Percentiles rank a stretch among this genome's conserved stretches.
These are phyloP conservation scores for Periophthalmus magnuspinnatus DNA, from an alignment of 2,797 vertebrate species.

Conservation along the genomic window DNA sequence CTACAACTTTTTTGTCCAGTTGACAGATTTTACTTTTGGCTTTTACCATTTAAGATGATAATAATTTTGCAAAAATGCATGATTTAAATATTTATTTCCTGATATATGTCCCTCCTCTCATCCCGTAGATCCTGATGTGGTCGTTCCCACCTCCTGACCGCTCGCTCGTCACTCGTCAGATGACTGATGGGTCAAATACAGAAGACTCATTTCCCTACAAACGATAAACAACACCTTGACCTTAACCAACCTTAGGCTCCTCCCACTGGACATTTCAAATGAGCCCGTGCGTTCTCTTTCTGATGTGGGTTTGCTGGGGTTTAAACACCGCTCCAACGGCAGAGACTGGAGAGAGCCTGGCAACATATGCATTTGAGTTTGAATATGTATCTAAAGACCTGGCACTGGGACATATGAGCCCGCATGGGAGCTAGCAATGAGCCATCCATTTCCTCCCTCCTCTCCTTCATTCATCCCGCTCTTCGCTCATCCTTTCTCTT, in stretches of 20 bases:
- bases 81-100: no score
- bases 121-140: no score
- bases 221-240: not conserved
- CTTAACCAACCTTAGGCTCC: not conserved
- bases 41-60: no score
- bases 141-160: no score
- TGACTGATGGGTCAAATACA: no score
- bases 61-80: no score
- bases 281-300: no score
- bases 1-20: no score
- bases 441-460: conserved; percentile 68
- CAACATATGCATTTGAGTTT: conserved; percentile 59
- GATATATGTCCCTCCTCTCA: no score
- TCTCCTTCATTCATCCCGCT: conserved; percentile 60
- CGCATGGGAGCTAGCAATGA: conserved; percentile 58
- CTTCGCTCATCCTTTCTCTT: conserved; percentile 64
- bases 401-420: conserved; percentile 70
- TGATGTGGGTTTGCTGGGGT: conserved; percentile 6
- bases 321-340: conserved; percentile 33
- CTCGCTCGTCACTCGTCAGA: no score
- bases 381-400: conserved; percentile 70
- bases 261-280: not conserved
- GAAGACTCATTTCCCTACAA: no score
- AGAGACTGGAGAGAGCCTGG: conserved; percentile 42
- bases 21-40: no score